Evolutionary conservation across 2,113 vertebrate genomes (phyloP).

Genomic region (Lophochroa leadbeateri): DNA sequence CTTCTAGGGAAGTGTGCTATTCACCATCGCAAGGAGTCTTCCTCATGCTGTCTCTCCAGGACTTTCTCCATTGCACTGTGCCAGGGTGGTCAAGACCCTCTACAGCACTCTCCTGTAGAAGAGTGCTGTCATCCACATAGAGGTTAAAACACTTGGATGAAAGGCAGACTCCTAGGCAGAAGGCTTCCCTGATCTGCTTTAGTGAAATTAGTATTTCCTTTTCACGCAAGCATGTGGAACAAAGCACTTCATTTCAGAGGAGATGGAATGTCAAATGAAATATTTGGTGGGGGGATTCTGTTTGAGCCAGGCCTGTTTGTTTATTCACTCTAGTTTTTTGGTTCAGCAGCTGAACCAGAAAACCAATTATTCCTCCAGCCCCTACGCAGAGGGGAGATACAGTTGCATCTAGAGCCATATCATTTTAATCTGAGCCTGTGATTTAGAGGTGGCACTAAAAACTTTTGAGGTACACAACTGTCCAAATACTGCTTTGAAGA

Average conservation of each 20-base stretch:
- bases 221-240: background rate
- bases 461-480: background rate
- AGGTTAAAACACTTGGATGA: background rate
- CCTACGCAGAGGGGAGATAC: background rate
- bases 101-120: background rate
- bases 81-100: too few species aligned
- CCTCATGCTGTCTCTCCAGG: background rate
- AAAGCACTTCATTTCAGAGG: slow-evolving; percentile 16
- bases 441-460: background rate
- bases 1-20: accelerated
- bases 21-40: background rate
- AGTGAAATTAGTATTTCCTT: background rate
- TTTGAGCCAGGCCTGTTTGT: background rate
- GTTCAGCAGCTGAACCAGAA: background rate
- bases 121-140: background rate
- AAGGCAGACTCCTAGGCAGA: background rate
- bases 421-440: background rate
- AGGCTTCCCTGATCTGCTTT: background rate
- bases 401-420: background rate
- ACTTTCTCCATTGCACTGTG: background rate
- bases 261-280: slow-evolving; percentile 24
- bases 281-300: background rate
- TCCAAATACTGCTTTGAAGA: background rate
- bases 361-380: background rate
- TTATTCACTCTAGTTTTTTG: background rate